Base-by-base conservation (phyloP, 1,140 invertebrate genomes). In the Chionoecetes opilio region DNA sequence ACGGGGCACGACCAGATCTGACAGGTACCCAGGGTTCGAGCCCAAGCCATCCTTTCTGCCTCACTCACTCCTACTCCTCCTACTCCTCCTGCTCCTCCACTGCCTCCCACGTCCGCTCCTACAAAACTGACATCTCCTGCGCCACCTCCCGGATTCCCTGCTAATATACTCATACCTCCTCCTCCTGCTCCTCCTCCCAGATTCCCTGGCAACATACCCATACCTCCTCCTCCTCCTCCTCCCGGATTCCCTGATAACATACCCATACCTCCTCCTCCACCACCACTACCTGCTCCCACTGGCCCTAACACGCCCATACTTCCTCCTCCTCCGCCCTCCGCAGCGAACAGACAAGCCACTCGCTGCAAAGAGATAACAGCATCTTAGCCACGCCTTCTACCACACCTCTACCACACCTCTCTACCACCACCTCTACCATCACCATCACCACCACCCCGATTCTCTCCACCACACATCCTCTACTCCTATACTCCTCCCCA, bases 321-420 rank as follows among this genome's bases (percentile, higher is more conserved):
- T 37, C 93, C 93, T 38, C 86, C 91, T 89, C 95, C 91, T 88
- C 46, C 95, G 53, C 92, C 86, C 31, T 87, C 85, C 35, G 93
- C 85, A 88, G 86, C 85, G 29, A 86, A 94, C 53, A 94, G 87
- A 82, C 87, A 90, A 46, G 93, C 35, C 93, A 94, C 53, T 88
- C 93, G 87, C 93, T 94, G 93, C 93, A 94, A 94, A 94, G 93
- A 94, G 35, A 94, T 88, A 94, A 94, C 93, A 94, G 53, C 93
- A 94, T 89, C 93, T 94, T 94, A 94, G 93, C 84, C 75, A 94
- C 41, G 37, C 82, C 82, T 93, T 26, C 63, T 75, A 5, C 5
- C 41, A 46, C 41, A 5, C 41, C 41, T 46, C 41, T 14, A 8
- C 41, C 63, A 75, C 63, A 75, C 21, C 11, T 21, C 53, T 63